Percentiles rank a stretch among this genome's conserved stretches.
Conservation (phyloP, 2,797 vertebrate genomes). For the Anabacerthia variegaticeps region DNA sequence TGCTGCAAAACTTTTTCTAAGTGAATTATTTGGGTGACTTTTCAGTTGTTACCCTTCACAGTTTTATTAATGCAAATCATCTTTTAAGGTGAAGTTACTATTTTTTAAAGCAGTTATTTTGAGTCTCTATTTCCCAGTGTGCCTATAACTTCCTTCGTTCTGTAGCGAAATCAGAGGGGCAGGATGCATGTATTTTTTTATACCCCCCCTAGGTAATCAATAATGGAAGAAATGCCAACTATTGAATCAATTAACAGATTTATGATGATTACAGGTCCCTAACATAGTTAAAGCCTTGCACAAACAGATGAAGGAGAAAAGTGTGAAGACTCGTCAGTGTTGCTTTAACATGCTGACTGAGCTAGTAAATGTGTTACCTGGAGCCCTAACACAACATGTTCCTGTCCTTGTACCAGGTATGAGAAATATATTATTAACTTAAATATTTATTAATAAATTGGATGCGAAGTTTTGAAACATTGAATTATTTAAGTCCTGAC, state of each 20-base stretch:
- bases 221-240: conserved; percentile 18
- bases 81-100: not conserved
- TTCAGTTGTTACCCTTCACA: not conserved
- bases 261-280: conserved; percentile 86
- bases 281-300: conserved; percentile 98
- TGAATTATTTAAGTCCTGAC: not conserved
- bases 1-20: not conserved
- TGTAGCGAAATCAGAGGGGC: not conserved
- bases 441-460: not conserved
- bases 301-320: conserved; percentile 99
- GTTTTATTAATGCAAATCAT: not conserved
- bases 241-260: conserved; percentile 37
- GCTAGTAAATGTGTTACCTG: conserved; percentile 95
- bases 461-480: not conserved
- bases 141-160: not conserved
- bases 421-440: conserved; percentile 5
- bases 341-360: conserved; percentile 99
- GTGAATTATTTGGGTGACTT: not conserved
- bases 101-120: not conserved
- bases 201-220: not conserved
- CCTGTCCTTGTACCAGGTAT: conserved; percentile 92
- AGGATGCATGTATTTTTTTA: not conserved
- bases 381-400: conserved; percentile 93
- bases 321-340: conserved; percentile 97
- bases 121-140: not conserved